Base-by-base conservation (phyloP, 2,113 vertebrate species). In the Heterotilapia buettikoferi region DNA sequence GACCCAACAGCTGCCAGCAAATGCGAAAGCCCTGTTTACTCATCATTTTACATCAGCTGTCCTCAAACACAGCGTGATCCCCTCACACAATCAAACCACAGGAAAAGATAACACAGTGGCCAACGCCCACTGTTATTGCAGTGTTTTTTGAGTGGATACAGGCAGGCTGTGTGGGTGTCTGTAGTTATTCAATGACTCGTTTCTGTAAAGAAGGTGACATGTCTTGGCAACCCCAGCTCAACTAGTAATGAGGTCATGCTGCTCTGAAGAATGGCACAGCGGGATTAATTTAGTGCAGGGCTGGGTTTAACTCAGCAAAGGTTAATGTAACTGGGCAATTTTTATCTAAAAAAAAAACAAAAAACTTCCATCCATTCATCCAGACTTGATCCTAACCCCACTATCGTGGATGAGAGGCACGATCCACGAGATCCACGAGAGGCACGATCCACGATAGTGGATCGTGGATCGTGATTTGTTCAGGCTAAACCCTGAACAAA, bases 41-140 rank as follows among this genome's bases (percentile, higher is more conserved):
- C 89, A 87, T 71, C 88, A 79, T 94, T 88, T 79, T 85, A 90
- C 90, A 89, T 89, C 88, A 90, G 90, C 82, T 61, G 68, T 90
- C 87, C 81, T 90, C 91, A 95, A 93, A 94, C 91, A 94, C 92
- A 84, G 9, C n/a, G 33, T 24, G 86, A 81, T 82, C 89, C 14
- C 9, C n/a, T 33, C 38, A 13, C 82, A 80, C 73, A 40, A 13
- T n/a, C 50, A 50, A 73, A 78, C 79, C 52, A 2, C 56, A 71
- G 21, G 43, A 36, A 56, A 19, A 85, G 85, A 91, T 84, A 88
- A 87, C 36, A 45, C 43, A 9, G 26, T 53, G 43, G 54, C 47
- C 21, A 0, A 76, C 2, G 16, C 66, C 43, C 29, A 50, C 36
- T 82, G 31, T 85, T 80, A 6, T 21, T 84, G 21, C 8, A 1